A percentile compares a stretch with the other conserved stretches of the same genome.
phyloP scores from a whole-genome alignment of 2,113 vertebrate species.

The Fulmarus glacialis region DNA sequence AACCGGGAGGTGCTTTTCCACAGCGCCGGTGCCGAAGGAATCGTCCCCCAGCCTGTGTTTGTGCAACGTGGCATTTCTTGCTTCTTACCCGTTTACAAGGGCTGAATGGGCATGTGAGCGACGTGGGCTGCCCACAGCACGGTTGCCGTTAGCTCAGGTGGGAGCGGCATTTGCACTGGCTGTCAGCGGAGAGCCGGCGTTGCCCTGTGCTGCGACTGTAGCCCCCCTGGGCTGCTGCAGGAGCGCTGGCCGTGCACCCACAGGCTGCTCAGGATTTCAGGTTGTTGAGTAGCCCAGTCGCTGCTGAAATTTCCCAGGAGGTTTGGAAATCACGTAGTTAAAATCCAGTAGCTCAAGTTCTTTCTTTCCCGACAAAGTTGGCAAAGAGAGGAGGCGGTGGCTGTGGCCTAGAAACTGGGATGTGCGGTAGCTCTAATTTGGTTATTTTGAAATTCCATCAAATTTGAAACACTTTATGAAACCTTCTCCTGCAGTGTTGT shows the following conservation, averaged over 20 bases:
- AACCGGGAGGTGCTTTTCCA: neutral
- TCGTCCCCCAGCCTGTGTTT: neutral
- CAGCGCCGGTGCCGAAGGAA: fast-evolving
- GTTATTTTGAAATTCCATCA: neutral
- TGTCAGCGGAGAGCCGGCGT: fast-evolving
- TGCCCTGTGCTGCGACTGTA: neutral
- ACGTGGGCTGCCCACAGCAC: fast-evolving
- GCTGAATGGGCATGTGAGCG: fast-evolving
- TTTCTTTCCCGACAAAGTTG: neutral
- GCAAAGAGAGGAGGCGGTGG: neutral
- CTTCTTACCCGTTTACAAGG: neutral
- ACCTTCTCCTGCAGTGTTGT: neutral
- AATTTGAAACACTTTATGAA: neutral
- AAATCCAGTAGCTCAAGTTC: neutral
- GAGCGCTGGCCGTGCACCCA: no score
- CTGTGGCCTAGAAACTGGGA: neutral
- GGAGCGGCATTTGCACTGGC: neutral
- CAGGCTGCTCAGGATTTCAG: neutral
- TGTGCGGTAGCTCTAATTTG: neutral
- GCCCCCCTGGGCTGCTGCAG: neutral
- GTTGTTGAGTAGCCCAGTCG: no score
- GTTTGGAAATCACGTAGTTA: fast-evolving
- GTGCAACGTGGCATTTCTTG: neutral
- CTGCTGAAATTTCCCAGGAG: neutral
- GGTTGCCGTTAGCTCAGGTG: neutral